Evolutionary conservation across 2,797 vertebrate genomes (phyloP), one percentile per base, ranked within the genome.

Genomic region (Chelon auratus): DNA sequence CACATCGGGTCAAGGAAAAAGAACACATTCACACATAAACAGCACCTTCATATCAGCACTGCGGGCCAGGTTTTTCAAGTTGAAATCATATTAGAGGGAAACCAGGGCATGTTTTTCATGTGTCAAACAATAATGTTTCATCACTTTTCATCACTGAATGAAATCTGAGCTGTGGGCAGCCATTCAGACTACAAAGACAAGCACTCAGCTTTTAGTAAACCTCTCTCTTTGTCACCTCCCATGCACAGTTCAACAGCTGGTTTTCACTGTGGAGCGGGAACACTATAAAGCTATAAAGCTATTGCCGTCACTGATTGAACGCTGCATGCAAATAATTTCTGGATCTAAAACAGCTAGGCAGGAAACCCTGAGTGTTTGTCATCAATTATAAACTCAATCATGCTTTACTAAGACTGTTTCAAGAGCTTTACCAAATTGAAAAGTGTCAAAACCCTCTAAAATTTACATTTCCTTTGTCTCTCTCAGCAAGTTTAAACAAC

Each of bases 281-380:
- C 12, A 13, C 39, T 40, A 11, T 40, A 33, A 42, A 58, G 69
- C 47, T 33, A 40, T 64, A 51, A 73, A 67, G 2, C 14, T 18
- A 40, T 48, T 36, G 60, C 50, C 57, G 67, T 50, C 56, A 18
- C 39, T 53, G 33, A 37, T 56, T 75, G 37, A 40, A 75, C 24
- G 43, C 33, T 43, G 59, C 48, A 57, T 1, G 26, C 43, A 43
- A 68, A 68, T 59, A 3, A 7, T 22, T 58, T 73, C 30, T 18
- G 45, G 65, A 62, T 15, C 33, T 40, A 30, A 51, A 51, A 52
- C 9, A 62, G 56, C 18, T 22, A 15, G 52, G n/a, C 24, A 62
- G 47, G 14, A 67, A 64, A 62, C 26, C 52, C 59, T 2, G 45
- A 17, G 2, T 11, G 1, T 68, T 68, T 54, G 10, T 40, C 37